phyloP scores from a whole-genome alignment of 37 sponge, comb jelly and placozoan species.

The Haliclona indistincta region DNA sequence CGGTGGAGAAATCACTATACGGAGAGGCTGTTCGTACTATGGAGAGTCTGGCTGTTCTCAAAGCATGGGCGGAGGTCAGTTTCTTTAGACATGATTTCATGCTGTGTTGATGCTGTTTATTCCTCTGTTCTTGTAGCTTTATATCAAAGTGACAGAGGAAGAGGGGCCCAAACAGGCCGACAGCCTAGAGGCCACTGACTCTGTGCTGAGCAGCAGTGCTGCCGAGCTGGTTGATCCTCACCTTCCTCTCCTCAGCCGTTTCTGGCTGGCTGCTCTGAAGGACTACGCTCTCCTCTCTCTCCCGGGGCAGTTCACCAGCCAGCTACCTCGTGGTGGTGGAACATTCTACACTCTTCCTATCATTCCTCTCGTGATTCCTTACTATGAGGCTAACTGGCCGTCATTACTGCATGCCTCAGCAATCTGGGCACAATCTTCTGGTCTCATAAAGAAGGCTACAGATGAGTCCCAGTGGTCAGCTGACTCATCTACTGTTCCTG shows the following conservation, averaged over 20 bases:
- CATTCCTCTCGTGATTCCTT: constrained; percentile 57
- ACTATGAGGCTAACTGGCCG: constrained; percentile 86
- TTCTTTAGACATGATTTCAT: not conserved
- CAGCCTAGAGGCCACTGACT: constrained; percentile 9
- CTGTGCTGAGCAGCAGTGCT: constrained; percentile 1
- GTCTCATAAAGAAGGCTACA: constrained; percentile 24
- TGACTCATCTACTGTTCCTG: not conserved
- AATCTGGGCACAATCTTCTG: constrained; percentile 66
- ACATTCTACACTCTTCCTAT: constrained; percentile 75
- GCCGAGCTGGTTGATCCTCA: constrained; percentile 75
- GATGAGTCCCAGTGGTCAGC: not conserved
- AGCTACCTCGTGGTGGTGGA: constrained; percentile 82
- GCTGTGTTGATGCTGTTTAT: not conserved
- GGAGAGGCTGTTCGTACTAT: constrained; percentile 91
- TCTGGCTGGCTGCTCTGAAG: constrained; percentile 88
- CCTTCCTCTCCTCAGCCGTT: constrained; percentile 59
- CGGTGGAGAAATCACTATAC: constrained; percentile 43
- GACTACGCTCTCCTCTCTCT: constrained; percentile 89
- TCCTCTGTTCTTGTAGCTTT: constrained; percentile 43
- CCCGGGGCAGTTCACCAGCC: constrained; percentile 79
- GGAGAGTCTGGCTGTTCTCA: constrained; percentile 90
- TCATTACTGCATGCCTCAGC: constrained; percentile 86
- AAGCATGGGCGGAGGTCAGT: constrained; percentile 96
- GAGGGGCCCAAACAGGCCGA: not conserved
- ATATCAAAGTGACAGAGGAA: constrained; percentile 69